Evolutionary conservation across 2,888 invertebrate species (phyloP).

Genomic region (Noctua janthina): DNA sequence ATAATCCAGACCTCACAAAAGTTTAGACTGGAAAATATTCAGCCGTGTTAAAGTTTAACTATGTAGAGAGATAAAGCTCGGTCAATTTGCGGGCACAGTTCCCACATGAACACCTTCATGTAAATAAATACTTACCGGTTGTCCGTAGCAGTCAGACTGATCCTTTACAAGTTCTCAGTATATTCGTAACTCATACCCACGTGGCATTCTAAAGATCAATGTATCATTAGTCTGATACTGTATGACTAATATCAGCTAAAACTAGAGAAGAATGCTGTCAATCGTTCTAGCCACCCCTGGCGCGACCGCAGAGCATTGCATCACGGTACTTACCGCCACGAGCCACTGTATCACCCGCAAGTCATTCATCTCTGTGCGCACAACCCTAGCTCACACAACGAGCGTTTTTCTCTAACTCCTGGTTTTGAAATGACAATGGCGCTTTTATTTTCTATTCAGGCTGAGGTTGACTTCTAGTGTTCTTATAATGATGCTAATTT

Average conservation of each 20-base stretch:
- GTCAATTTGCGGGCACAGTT: not conserved
- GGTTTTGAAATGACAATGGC: slow-evolving; percentile 44
- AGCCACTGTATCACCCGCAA: slow-evolving; percentile 38
- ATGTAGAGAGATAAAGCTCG: not conserved
- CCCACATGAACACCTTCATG: not conserved
- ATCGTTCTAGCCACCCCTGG: slow-evolving; percentile 41
- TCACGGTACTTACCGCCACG: slow-evolving; percentile 48
- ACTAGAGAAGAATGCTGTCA: not conserved
- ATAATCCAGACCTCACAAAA: not conserved
- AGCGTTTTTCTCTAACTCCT: slow-evolving; percentile 26
- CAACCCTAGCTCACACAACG: slow-evolving; percentile 40
- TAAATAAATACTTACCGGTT: not conserved
- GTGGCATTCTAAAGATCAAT: not conserved
- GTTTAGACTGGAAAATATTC: not conserved
- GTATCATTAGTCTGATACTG: not conserved
- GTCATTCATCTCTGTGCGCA: slow-evolving; percentile 56
- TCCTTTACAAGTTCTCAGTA: not conserved
- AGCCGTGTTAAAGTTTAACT: not conserved
- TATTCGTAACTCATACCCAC: not conserved
- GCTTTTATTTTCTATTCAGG: slow-evolving; percentile 11
- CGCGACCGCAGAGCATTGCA: slow-evolving; percentile 57
- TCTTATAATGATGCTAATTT: slow-evolving; percentile 29
- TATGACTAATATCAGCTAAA: not conserved
- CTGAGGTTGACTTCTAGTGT: slow-evolving; percentile 9
- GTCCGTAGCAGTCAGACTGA: not conserved